Evolutionary conservation across 1,140 invertebrate genomes (phyloP).

Genomic region (Vanessa atalanta): DNA sequence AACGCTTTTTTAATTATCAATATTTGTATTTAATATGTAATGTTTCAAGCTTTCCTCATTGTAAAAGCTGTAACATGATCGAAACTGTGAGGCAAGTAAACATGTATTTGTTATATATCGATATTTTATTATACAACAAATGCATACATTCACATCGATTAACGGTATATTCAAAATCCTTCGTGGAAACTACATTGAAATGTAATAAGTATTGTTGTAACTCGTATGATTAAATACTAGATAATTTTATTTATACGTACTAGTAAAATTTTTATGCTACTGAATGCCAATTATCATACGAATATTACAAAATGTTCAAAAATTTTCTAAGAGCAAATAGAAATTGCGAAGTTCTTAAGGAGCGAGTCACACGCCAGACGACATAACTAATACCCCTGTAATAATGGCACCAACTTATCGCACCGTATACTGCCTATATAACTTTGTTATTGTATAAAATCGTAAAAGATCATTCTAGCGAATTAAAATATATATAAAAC

Average conservation of each 20-base stretch:
- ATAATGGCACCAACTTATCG: conserved; percentile 81
- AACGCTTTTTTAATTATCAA: conserved; percentile 21
- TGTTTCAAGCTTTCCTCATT: conserved; percentile 19
- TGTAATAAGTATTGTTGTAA: conserved; percentile 18
- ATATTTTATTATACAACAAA: conserved; percentile 31
- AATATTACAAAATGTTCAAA: conserved; percentile 16
- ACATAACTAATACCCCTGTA: conserved; percentile 77
- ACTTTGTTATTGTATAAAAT: conserved; percentile 80
- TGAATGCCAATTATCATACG: conserved; percentile 21
- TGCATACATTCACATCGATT: conserved; percentile 18
- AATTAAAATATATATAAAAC: conserved; percentile 78
- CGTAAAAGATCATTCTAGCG: conserved; percentile 74
- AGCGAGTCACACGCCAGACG: conserved; percentile 50
- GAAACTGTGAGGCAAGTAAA: conserved; percentile 16
- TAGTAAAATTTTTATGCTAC: background rate
- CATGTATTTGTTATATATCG: conserved; percentile 16
- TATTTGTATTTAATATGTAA: conserved; percentile 13
- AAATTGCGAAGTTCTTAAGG: conserved; percentile 31
- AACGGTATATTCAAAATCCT: background rate
- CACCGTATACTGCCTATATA: conserved; percentile 80
- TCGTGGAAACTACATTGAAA: conserved; percentile 6
- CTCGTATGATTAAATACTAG: conserved; percentile 11
- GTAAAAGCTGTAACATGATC: conserved; percentile 30
- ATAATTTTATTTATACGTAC: conserved; percentile 9
- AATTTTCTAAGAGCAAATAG: conserved; percentile 27